Percentiles rank a stretch among this genome's conserved stretches.
These are phyloP conservation scores for Mesopsocus fuscifrons DNA, from an alignment of 2,888 invertebrate genomes.

Conservation along the genomic window DNA sequence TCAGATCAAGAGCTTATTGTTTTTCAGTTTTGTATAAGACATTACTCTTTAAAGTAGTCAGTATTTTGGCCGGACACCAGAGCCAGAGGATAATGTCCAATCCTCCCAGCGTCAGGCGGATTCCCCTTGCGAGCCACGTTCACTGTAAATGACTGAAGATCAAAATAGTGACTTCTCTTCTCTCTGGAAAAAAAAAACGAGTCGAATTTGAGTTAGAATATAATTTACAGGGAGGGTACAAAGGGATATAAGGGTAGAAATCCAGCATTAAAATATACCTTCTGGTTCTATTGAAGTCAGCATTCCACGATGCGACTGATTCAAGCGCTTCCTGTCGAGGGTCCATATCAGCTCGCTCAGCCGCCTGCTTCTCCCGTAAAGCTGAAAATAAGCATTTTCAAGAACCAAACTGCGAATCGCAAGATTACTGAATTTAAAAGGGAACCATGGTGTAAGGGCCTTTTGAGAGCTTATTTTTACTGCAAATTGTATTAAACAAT, in stretches of 20 bases:
- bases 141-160: slow-evolving; percentile 78
- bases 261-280: too few species aligned
- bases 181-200: slow-evolving; percentile 29
- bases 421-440: too few species aligned
- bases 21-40: slow-evolving; percentile 5
- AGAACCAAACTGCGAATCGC: background rate
- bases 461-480: background rate
- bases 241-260: too few species aligned
- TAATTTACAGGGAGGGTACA: too few species aligned
- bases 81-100: slow-evolving; percentile 72
- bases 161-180: slow-evolving; percentile 64
- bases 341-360: slow-evolving; percentile 37
- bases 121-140: slow-evolving; percentile 40
- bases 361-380: slow-evolving; percentile 18
- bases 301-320: slow-evolving; percentile 78
- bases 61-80: slow-evolving; percentile 94
- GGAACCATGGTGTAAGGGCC: too few species aligned
- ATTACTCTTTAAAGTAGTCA: slow-evolving; percentile 56
- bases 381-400: slow-evolving; percentile 13
- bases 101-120: slow-evolving; percentile 30
- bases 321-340: slow-evolving; percentile 65
- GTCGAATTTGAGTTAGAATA: too few species aligned
- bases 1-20: too few species aligned
- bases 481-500: too few species aligned
- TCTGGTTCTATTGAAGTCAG: slow-evolving; percentile 52